These are phyloP conservation scores for Tethea ocularis DNA, from an alignment of 2,888 invertebrate genomes.

Conservation along the genomic window DNA sequence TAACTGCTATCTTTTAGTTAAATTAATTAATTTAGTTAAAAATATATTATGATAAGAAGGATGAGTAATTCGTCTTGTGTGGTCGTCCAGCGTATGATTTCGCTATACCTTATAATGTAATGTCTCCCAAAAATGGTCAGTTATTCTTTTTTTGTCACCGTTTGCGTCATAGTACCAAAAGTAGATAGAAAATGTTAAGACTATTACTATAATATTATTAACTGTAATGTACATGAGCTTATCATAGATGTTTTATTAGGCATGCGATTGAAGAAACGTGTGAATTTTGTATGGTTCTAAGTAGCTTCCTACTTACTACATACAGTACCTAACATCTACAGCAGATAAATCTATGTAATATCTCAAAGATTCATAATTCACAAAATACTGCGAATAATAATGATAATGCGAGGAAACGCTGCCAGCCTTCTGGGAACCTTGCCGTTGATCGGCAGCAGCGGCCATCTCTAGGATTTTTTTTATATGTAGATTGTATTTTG, in stretches of 20 bases:
- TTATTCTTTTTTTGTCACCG: conserved; percentile 44
- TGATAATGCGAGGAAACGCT: no score
- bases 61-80: conserved; percentile 46
- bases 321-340: no score
- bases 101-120: conserved; percentile 36
- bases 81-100: conserved; percentile 37
- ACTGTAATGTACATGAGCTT: background rate
- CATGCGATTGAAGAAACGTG: background rate
- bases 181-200: conserved; percentile 1
- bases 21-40: background rate
- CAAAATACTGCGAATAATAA: no score
- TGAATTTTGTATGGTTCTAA: background rate
- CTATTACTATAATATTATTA: background rate
- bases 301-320: no score
- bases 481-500: no score
- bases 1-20: background rate
- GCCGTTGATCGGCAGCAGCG: no score
- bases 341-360: no score
- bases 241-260: background rate
- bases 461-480: no score
- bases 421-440: no score
- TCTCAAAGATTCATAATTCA: no score
- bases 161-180: conserved; percentile 68
- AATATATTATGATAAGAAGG: background rate
- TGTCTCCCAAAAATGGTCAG: conserved; percentile 44